Conservation (phyloP, 2,113 vertebrate species). For the Rhinolophus ferrumequinum region DNA sequence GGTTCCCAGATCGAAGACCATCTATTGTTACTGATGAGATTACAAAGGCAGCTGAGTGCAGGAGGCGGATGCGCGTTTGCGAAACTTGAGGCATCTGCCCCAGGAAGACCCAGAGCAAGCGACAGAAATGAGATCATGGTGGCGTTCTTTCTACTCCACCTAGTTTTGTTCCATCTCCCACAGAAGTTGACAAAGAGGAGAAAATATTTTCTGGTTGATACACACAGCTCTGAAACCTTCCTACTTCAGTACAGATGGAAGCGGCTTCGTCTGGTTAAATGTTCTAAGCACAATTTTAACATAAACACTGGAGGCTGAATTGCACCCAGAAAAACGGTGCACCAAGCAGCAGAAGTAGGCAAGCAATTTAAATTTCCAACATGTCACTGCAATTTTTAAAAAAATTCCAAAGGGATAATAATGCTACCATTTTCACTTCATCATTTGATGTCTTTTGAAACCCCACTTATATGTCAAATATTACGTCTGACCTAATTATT, state of each 20-base stretch:
- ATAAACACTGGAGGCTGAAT: conserved; percentile 58
- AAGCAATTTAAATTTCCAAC: conserved; percentile 58
- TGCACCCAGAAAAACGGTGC: conserved; percentile 24
- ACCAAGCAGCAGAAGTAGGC: conserved; percentile 9
- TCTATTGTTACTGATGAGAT: conserved; percentile 58
- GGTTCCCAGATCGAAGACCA: conserved; percentile 4
- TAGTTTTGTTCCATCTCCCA: not conserved
- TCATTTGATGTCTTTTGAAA: conserved; percentile 30
- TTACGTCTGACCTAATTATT: conserved; percentile 50
- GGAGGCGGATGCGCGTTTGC: conserved; percentile 53
- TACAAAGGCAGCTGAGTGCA: conserved; percentile 56
- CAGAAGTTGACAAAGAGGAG: conserved; percentile 45
- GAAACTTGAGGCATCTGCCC: conserved; percentile 6
- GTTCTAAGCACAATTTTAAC: conserved; percentile 66
- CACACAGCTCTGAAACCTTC: not conserved
- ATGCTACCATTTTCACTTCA: not conserved
- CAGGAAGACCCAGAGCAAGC: conserved; percentile 33
- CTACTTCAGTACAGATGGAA: conserved; percentile 16
- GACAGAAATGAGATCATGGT: conserved; percentile 47
- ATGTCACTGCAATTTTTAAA: not conserved
- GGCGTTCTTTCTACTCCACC: not conserved
- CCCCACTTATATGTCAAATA: conserved; percentile 12
- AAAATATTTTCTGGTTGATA: conserved; percentile 16
- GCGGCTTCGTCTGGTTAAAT: conserved; percentile 19
- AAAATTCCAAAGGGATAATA: not conserved